Evolutionary conservation across 2,888 invertebrate species (phyloP), one percentile per base, ranked within the genome.

Genomic region (Rhingia campestris): DNA sequence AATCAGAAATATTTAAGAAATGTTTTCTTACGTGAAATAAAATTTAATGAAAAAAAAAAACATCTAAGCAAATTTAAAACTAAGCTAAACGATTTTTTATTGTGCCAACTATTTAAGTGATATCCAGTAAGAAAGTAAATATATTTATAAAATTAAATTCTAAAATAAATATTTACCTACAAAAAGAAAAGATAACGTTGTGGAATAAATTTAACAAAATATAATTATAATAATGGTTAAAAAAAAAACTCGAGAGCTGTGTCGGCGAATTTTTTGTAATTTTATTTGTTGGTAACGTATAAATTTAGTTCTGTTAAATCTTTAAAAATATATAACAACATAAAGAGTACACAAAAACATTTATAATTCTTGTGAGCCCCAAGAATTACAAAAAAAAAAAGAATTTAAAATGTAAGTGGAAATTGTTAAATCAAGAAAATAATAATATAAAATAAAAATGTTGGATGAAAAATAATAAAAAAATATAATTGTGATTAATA

Each of bases 361-460:
- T 51, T 51, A 22, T 84, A 87, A 87, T 89, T 89, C 88, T 87
- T 87, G 81, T 69, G 88, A 88, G 88, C 88, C 88, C 88, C 86
- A 85, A 87, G 88, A 89, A 88, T 88, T 88, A 85, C 22, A 72
- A 41, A 70, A 69, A 72, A 61, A 64, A 43, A 73, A 41, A 58
- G 37, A 58, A 53, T 37, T 47, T 49, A 14, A 12, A 41, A 51
- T 9, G 49, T 53, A 75, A 49, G 10, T 12, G 7, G 6, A 56
- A 51, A 35, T 5, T 49, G 39, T 61, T 59, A 14, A 14, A 49
- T 39, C 10, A 39, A 49, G 43, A 43, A n/a, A 43, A 33, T 53
- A 30, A 12, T 32, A 49, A 37, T n/a, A 76, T 54, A 67, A 67
- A 9, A 30, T 30, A 54, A 61, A 69, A 76, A 76, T 69, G 69